phyloP scores from a whole-genome alignment of 2,888 invertebrate species.

The Dorcus hopei region DNA sequence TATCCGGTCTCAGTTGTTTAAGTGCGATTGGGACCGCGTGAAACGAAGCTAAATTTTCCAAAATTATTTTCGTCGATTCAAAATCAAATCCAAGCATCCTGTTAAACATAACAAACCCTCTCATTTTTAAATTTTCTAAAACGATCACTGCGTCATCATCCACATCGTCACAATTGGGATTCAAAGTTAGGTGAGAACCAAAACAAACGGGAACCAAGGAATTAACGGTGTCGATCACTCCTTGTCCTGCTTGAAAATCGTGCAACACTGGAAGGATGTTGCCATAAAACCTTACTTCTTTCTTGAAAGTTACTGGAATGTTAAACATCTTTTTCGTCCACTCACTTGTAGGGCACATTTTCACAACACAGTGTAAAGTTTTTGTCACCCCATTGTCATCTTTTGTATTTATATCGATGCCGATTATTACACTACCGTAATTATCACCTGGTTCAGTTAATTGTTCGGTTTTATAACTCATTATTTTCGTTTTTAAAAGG shows the following conservation, averaged over 20 bases:
- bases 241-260: slow-evolving; percentile 46
- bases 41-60: slow-evolving; percentile 51
- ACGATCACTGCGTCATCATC: slow-evolving; percentile 55
- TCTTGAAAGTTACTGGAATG: slow-evolving; percentile 50
- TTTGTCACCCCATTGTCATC: neutral
- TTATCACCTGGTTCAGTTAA: slow-evolving; percentile 56
- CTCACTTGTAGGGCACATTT: slow-evolving; percentile 52
- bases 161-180: slow-evolving; percentile 31
- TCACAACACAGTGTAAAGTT: slow-evolving; percentile 50
- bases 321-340: slow-evolving; percentile 50
- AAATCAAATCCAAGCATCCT: slow-evolving; percentile 50
- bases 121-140: slow-evolving; percentile 52
- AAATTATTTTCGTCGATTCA: slow-evolving; percentile 45
- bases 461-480: slow-evolving; percentile 37
- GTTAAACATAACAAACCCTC: slow-evolving; percentile 49
- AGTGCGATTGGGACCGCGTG: slow-evolving; percentile 55
- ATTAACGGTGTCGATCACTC: slow-evolving; percentile 33
- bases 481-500: neutral
- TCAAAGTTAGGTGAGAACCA: slow-evolving; percentile 46
- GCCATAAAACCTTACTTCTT: slow-evolving; percentile 53
- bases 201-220: slow-evolving; percentile 47
- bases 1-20: slow-evolving; percentile 46
- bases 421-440: slow-evolving; percentile 56
- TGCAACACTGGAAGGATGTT: slow-evolving; percentile 47
- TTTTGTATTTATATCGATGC: slow-evolving; percentile 31